Evolutionary conservation across 2,888 invertebrate genomes (phyloP), one percentile per base, ranked within the genome.

Genomic region (Chymomyza amoena): DNA sequence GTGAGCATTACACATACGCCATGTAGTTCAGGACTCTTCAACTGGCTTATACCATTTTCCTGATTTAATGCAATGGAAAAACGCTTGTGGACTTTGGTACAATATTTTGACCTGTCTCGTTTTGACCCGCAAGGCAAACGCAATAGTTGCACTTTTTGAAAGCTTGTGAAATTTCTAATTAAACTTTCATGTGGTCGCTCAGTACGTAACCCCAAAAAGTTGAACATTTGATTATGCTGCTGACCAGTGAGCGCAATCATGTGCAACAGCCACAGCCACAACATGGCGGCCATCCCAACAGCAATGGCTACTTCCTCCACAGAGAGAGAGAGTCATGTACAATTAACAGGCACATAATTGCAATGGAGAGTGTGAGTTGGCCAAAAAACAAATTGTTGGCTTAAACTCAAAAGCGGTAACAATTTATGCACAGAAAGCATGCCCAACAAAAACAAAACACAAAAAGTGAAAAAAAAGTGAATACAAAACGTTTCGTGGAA

Each of bases 351-450:
- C 72, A 72, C 87, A 78, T 74, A 80, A 75, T 72, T 73, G 62
- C 59, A 64, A 70, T n/a, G 28, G 59, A 61, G 56, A 64, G 20
- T 70, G 81, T 70, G 73, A 80, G 84, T 73, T 80, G 76, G 78
- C 87, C 88, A 80, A 76, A 69, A 83, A 87, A 87, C 86, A 87
- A 87, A 88, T 83, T 88, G 88, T 84, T 87, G 86, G 86, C 86
- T 79, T 76, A 79, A 81, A 87, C 76, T 84, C 83, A 81, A 87
- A 88, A 84, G 75, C 72, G 72, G 73, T 79, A 78, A 81, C 78
- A 82, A 85, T 85, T 87, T 85, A 85, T 87, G 81, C 76, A 73
- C 70, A 72, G 45, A 73, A 72, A 74, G 68, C 56, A 68, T 66
- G 51, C 70, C 18, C 10, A 73, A 69, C 69, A 62, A 70, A 62